Evolutionary conservation across 2,888 invertebrate genomes (phyloP), one percentile per base, ranked within the genome.

Genomic region (Hedychridium roseum): DNA sequence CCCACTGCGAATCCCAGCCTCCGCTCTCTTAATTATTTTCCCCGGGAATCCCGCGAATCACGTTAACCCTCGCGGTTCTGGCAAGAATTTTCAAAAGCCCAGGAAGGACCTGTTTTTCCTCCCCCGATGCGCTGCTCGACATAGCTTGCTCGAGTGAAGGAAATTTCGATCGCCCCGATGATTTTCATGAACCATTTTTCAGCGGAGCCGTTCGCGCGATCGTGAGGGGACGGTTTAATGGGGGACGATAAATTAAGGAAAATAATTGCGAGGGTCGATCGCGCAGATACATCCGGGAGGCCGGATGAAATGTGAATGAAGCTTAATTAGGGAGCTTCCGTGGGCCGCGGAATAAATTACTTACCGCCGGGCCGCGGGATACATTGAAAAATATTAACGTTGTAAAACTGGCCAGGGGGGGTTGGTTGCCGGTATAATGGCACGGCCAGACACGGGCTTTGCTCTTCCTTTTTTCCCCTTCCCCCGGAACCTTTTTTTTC

Each of bases 331-430:
- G 47, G 56, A 59, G 51, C 54, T 50, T 54, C 42, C 46, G 18
- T 41, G 40, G 32, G 27, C 31, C 35, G 51, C 41, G 43, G 43
- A 50, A 57, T 59, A 51, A 66, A 68, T 65, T 65, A 65, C 63
- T 66, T 63, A 49, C 43, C n/a, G 17, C 17, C 31, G 30, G 15
- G 15, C 17, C n/a, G n/a, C 20, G 36, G 44, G 49, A 57, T 61
- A 54, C 54, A 61, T 59, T 56, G 53, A 54, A 53, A 63, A 61
- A 57, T 65, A 68, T 68, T 54, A 63, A 53, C 45, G 57, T 36
- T 50, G 37, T 55, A 49, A 53, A 63, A 32, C 48, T 16, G 28
- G 36, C 35, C 12, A 36, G 23, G 32, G n/a, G n/a, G n/a, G n/a
- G n/a, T 54, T 16, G 23, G 40, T n/a, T 28, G 36, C 34, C 11